Base-by-base conservation (phyloP, 2,113 vertebrate genomes). In the Micronisus gabar region DNA sequence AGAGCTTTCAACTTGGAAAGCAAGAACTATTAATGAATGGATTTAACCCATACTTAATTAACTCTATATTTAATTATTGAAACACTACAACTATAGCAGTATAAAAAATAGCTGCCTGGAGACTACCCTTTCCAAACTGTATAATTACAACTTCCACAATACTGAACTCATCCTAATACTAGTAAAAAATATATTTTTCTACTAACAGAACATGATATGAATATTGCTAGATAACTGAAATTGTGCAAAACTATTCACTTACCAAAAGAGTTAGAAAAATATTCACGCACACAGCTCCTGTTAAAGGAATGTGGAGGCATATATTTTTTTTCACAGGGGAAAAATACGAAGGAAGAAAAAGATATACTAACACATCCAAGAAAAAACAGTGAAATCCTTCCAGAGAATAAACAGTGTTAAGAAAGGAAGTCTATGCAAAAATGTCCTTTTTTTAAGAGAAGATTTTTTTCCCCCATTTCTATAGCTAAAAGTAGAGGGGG, bases 41-140 rank as follows among this genome's bases (percentile, higher is more conserved):
- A 48, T 81, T 90, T 58, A 78, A 41, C 19, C 48, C 36, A 91
- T 80, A 62, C 29, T 81, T 87, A 91, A 68, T 81, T 91, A 87
- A 74, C 21, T 59, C 34, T n/a, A 17, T 43, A 80, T 10, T 80
- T 94, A 94, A 89, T 90, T 95, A 94, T 61, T 97, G 96, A 76
- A 80, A 38, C 26, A 82, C 4, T 27, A 40, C n/a, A 81, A 38
- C 10, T 8, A 29, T 6, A 59, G 5, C 19, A 80, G 22, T 62
- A 82, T 50, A 70, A 70, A 88, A 55, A 79, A 92, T 5, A 87
- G 26, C 14, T 75, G 36, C 34, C 18, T 56, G 41, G 41, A 95
- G 27, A 78, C 18, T 22, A 38, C 61, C 16, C 43, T 83, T 87
- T 75, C 58, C 43, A 88, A 52, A 40, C 45, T 56, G 2, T 17